Conservation (phyloP, 2,113 vertebrate genomes). For the Ctenomys sociabilis region DNA sequence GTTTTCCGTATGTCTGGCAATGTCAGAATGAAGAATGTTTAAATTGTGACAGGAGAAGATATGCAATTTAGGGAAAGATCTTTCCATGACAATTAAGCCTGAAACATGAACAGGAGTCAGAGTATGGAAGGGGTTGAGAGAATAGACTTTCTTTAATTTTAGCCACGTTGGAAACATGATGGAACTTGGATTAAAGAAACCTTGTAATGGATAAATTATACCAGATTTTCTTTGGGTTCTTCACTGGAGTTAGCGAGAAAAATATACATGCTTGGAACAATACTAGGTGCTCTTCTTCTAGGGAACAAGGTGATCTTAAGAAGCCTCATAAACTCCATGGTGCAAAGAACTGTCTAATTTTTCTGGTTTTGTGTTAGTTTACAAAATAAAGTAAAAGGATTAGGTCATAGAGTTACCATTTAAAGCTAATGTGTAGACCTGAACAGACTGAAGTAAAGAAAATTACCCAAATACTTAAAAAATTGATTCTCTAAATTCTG, state of each 20-base stretch:
- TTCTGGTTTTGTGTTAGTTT: not conserved
- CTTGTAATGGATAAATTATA: not conserved
- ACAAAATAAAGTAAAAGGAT: not conserved
- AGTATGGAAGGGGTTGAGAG: not conserved
- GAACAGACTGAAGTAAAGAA: slow-evolving; percentile 61
- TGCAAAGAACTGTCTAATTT: not conserved
- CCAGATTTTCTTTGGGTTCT: not conserved
- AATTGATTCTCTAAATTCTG: slow-evolving; percentile 67
- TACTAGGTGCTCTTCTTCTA: not conserved
- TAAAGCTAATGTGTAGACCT: slow-evolving; percentile 58
- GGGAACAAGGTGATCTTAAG: not conserved
- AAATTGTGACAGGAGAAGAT: not conserved
- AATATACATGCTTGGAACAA: not conserved
- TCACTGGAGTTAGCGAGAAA: not conserved
- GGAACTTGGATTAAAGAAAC: not conserved
- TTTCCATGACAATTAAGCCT: not conserved
- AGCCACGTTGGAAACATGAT: not conserved
- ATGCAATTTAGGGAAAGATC: not conserved
- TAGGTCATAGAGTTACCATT: slow-evolving; percentile 12
- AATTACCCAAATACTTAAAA: slow-evolving; percentile 63
- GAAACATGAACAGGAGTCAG: not conserved
- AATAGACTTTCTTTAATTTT: not conserved
- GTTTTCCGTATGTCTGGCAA: no score
- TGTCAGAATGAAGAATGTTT: no score
- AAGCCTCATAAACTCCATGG: not conserved